Evolutionary conservation across 1,140 invertebrate species (phyloP), one percentile per base, ranked within the genome.

Genomic region (Lysiphlebus fabarum): DNA sequence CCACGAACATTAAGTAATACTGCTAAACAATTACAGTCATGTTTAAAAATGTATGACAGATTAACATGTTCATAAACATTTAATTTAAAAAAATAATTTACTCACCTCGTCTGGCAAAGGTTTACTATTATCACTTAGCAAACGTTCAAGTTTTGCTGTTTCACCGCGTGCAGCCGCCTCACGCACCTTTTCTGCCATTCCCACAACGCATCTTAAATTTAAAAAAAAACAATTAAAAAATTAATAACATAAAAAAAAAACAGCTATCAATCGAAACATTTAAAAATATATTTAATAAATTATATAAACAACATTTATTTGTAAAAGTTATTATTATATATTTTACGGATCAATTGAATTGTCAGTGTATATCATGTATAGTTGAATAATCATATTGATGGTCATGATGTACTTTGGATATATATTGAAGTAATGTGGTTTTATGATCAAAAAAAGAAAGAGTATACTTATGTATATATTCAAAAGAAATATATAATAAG

Each of bases 131-230:
- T 73, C 71, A 60, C 68, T 67, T 48, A 74, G 67, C 42, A 72
- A 66, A 49, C 70, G 68, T 51, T 65, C 59, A 44, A 74, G 65
- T 59, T 67, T 66, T 53, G 62, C 62, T 53, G 62, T 70, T 55
- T 74, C 72, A 63, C 71, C 71, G 64, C 71, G 70, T 59, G 68
- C 69, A 63, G 66, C 63, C 63, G 72, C 71, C 63, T 74, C 71
- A 64, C 70, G 69, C 66, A 73, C 65, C 68, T 74, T 74, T 70
- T 74, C 72, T 71, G 72, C 72, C 72, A 74, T 74, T 68, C 71
- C 72, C 65, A 63, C 66, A 65, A 72, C 62, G 70, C 72, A 72
- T 71, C 72, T 74, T 64, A 45, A 71, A 66, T 53, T 62, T 51
- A 63, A 66, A 58, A 58, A 55, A 61, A 6, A 56, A 48, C n/a